Conservation (phyloP, 2,888 invertebrate genomes). For the Aspidiotus rigidus region DNA sequence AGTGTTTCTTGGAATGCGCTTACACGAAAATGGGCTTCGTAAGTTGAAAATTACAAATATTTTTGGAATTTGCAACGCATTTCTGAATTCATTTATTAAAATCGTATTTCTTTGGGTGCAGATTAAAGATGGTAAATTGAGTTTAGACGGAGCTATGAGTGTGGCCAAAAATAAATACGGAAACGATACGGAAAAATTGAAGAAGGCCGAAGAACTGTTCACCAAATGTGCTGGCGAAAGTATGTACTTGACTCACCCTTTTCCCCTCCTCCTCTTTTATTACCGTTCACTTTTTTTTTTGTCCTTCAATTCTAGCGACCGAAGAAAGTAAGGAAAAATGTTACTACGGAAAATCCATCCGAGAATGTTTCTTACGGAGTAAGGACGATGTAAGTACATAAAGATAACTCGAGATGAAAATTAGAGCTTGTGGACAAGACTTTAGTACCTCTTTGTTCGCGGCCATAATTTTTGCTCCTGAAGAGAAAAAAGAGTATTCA, state of each 20-base stretch:
- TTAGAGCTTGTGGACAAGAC: no score
- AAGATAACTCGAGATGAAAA: no score
- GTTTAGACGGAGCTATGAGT: constrained; percentile 8
- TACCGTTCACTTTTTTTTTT: not conserved
- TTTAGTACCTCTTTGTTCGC: no score
- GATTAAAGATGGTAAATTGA: constrained; percentile 19
- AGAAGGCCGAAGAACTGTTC: constrained; percentile 19
- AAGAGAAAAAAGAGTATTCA: no score
- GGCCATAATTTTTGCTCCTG: no score
- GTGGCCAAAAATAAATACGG: constrained; percentile 21
- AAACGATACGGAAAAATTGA: constrained; percentile 19
- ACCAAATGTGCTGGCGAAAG: constrained; percentile 9
- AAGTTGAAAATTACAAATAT: constrained; percentile 4
- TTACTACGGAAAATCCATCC: constrained; percentile 37
- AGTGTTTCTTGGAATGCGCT: constrained; percentile 39
- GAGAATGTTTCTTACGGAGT: constrained; percentile 39
- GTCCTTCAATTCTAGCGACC: not conserved
- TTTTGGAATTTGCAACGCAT: not conserved
- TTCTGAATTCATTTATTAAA: not conserved
- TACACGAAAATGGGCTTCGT: constrained; percentile 38
- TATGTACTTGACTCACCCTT: not conserved
- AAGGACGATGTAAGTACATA: constrained; percentile 24
- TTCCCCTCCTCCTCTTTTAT: not conserved
- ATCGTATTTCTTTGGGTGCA: not conserved
- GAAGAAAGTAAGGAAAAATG: constrained; percentile 37